Conservation (phyloP, 1,140 invertebrate genomes). For the Brachionus koreanus region DNA sequence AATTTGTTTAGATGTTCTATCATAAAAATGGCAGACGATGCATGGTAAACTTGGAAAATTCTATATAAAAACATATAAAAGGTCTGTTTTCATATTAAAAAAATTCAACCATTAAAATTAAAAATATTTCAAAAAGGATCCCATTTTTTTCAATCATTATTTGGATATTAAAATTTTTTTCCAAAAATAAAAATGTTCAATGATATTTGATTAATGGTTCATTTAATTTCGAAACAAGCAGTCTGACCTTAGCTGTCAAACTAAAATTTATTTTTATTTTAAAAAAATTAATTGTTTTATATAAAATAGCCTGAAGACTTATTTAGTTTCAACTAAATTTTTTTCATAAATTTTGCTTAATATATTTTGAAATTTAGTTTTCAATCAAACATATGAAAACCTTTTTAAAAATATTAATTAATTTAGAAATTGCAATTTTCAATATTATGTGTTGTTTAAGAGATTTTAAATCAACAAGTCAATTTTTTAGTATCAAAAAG, state of each 20-base stretch:
- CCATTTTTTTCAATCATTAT: conserved; percentile 4
- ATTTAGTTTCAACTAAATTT: too few species aligned
- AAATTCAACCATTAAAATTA: background rate
- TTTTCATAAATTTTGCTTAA: too few species aligned
- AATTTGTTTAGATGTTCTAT: background rate
- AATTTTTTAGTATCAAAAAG: too few species aligned
- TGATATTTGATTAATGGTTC: background rate
- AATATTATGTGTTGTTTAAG: too few species aligned
- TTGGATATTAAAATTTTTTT: background rate
- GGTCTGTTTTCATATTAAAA: background rate
- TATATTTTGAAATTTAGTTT: too few species aligned
- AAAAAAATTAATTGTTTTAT: background rate
- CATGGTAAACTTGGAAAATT: background rate
- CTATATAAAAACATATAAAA: background rate
- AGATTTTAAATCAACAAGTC: too few species aligned
- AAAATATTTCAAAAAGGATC: background rate
- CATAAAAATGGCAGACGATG: background rate
- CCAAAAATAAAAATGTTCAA: background rate
- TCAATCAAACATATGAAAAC: too few species aligned
- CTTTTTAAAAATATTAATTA: too few species aligned
- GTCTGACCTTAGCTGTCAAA: conserved; percentile 26
- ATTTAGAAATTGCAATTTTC: too few species aligned
- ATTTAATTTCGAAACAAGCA: background rate
- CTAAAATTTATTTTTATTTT: background rate
- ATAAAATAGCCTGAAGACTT: background rate